Percentiles rank a stretch among this genome's conserved stretches.
Conservation (phyloP, 2,888 invertebrate genomes). For the Sthenelais limicola region DNA sequence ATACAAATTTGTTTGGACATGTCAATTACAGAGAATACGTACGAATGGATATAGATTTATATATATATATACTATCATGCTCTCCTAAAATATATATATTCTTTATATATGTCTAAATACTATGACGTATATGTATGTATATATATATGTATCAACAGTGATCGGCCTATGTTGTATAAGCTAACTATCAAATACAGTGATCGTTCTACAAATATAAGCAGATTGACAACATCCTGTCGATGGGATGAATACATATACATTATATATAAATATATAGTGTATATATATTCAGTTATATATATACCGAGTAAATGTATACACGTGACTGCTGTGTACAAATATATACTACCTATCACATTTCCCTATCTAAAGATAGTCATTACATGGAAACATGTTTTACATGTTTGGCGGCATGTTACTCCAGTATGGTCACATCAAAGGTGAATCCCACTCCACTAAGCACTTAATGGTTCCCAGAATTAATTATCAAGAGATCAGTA, state of each 20-base stretch:
- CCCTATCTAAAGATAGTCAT: conserved; percentile 39
- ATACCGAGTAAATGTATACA: conserved; percentile 13
- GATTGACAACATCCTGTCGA: conserved; percentile 31
- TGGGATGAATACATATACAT: conserved; percentile 27
- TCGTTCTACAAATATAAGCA: conserved; percentile 37
- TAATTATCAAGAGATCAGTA: not conserved
- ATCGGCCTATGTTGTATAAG: conserved; percentile 25
- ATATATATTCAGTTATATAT: conserved; percentile 34
- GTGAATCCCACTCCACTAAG: too few species aligned
- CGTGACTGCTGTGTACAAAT: conserved; percentile 33
- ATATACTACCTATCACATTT: conserved; percentile 39
- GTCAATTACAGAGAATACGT: conserved; percentile 36
- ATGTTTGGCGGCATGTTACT: conserved; percentile 32
- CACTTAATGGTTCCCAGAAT: not conserved
- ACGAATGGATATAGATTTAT: too few species aligned
- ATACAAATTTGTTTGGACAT: conserved; percentile 7
- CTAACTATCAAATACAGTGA: conserved; percentile 38
- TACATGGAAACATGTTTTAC: conserved; percentile 37
- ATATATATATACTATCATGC: conserved; percentile 23
- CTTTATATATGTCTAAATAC: conserved; percentile 19
- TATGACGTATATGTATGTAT: conserved; percentile 15
- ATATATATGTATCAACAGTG: conserved; percentile 26
- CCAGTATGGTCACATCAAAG: conserved; percentile 25
- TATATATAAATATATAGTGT: conserved; percentile 26
- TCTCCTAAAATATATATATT: conserved; percentile 32